A percentile compares a stretch with the other conserved stretches of the same genome.
phyloP scores from a whole-genome alignment of 2,113 vertebrate species.

The Tetrao urogallus region DNA sequence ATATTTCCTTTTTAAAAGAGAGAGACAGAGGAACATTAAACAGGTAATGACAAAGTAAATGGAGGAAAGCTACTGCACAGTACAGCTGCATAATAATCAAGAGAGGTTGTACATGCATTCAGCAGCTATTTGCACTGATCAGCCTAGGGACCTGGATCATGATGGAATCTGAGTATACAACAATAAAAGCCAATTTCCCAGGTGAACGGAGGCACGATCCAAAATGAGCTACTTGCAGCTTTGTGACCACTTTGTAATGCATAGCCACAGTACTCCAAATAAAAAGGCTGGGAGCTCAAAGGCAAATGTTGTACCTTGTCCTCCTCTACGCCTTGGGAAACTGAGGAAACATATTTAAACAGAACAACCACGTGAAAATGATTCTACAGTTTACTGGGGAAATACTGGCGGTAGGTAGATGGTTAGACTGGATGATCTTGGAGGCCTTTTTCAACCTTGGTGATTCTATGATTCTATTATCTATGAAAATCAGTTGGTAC shows the following conservation, averaged over 20 bases:
- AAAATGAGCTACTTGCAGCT: slow-evolving; percentile 18
- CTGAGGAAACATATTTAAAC: not conserved
- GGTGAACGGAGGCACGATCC: not conserved
- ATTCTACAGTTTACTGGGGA: too few relatives aligned
- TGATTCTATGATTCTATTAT: too few relatives aligned
- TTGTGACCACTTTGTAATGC: not conserved
- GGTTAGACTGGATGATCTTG: too few relatives aligned
- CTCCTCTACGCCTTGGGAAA: not conserved
- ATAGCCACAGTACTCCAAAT: not conserved
- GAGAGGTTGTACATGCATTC: slow-evolving; percentile 4
- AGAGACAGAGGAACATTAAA: slow-evolving; percentile 36
- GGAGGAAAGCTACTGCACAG: not conserved
- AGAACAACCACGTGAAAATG: not conserved
- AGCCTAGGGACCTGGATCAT: slow-evolving; percentile 17
- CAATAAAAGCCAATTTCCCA: slow-evolving; percentile 46
- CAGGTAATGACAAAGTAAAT: slow-evolving; percentile 42
- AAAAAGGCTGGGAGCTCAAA: not conserved
- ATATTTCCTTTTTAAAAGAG: slow-evolving; percentile 5
- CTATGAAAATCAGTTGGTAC: not conserved
- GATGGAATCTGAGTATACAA: slow-evolving; percentile 13
- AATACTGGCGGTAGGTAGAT: too few relatives aligned
- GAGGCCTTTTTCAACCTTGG: too few relatives aligned
- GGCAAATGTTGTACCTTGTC: not conserved
- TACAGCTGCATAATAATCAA: slow-evolving; percentile 26
- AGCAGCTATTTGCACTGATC: slow-evolving; percentile 35